Percentiles rank a stretch among this genome's conserved stretches.
Conservation (phyloP, 2,113 vertebrate species). For the Vulpes lagopus region DNA sequence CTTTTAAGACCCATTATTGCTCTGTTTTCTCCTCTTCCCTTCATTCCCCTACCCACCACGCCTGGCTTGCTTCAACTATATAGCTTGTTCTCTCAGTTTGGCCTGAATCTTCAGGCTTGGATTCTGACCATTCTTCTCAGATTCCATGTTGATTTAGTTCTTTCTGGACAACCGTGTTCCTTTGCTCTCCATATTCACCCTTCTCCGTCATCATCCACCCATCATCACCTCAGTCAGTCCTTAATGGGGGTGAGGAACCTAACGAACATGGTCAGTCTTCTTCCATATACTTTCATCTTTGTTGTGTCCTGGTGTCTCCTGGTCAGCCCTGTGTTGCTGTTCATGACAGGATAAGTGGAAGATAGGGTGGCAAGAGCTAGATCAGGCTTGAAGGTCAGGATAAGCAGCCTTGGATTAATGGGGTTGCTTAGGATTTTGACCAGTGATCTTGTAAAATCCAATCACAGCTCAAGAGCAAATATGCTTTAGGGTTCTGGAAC, state of each 20-base stretch:
- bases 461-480: background rate
- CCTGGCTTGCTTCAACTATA: background rate
- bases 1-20: background rate
- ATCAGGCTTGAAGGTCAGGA: background rate
- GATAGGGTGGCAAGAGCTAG: background rate
- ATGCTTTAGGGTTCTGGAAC: background rate
- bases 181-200: background rate
- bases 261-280: background rate
- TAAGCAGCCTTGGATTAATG: background rate
- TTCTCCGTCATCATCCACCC: background rate
- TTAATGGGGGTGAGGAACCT: background rate
- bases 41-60: background rate
- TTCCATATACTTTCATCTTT: background rate
- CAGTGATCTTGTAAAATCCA: background rate
- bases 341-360: background rate
- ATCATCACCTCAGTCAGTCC: background rate
- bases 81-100: background rate
- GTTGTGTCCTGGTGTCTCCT: background rate
- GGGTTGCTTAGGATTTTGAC: background rate
- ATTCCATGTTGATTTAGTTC: background rate
- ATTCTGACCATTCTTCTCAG: background rate
- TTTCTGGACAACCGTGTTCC: background rate
- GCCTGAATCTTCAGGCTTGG: background rate
- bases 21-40: background rate
- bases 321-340: background rate